Evolutionary conservation across 2,888 invertebrate genomes (phyloP), one percentile per base, ranked within the genome.

Genomic region (Pomacea canaliculata): DNA sequence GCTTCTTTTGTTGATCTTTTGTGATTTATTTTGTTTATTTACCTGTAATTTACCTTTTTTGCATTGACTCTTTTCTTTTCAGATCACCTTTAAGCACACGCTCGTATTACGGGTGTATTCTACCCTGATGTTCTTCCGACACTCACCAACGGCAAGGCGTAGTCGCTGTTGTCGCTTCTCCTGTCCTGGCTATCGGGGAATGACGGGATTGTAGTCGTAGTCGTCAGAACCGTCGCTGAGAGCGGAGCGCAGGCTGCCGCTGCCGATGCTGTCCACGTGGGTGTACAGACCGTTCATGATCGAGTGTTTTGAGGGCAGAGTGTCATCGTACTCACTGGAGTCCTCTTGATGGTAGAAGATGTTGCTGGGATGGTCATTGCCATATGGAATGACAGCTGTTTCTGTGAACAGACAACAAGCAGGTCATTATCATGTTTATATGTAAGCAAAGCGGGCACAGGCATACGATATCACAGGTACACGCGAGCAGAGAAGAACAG

Each of bases 221-320:
- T 60, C 70, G 56, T 70, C 59, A 37, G 66, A 59, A 27, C 68
- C 73, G 59, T 67, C 60, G 60, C 71, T 56, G n/a, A 73, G 76
- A 51, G 72, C 66, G 37, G 63, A 23, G 70, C 27, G 70, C 37
- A 77, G 73, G 19, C 78, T 79, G 46, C 78, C 78, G 62, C 73
- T 76, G 65, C 70, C 76, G 67, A 71, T 79, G 59, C 70, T 78
- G 70, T 73, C 77, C 4, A 56, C 51, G 51, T 56, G 10, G 51
- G 70, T 65, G 70, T 78, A 76, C 60, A 76, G 73, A 67, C 74
- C 68, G 18, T 74, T 56, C 51, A 10, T 56, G 51, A 56, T 60
- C 8, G 68, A n/a, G 49, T 69, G 74, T 27, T 69, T 69, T 27
- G 67, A 60, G n/a, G 51, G 51, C 60, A 67, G 60, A 13, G 60